Percentiles rank a stretch among this genome's conserved stretches.
Conservation (phyloP, 2,888 invertebrate species). For the Junonia oenone region DNA sequence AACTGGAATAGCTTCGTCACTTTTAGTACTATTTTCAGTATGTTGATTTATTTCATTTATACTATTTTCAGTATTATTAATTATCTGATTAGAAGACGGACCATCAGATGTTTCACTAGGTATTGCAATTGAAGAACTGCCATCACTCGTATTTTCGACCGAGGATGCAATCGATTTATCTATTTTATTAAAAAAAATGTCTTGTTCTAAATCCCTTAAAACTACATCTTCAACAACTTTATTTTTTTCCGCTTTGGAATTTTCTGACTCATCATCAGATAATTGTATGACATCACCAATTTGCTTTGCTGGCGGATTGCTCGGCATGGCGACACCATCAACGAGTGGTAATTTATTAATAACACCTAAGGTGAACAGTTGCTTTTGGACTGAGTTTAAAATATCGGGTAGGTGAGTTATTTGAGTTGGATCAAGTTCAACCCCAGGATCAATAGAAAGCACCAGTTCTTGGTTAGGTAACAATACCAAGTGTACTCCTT, state of each 20-base stretch:
- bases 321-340: background rate
- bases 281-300: background rate
- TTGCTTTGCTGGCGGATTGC: background rate
- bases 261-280: constrained; percentile 20
- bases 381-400: constrained; percentile 39
- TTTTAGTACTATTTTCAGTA: background rate
- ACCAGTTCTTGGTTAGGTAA: constrained; percentile 39
- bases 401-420: constrained; percentile 38
- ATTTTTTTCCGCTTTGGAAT: background rate
- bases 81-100: background rate
- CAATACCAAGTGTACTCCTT: constrained; percentile 41
- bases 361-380: constrained; percentile 28
- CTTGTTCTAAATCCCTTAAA: background rate
- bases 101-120: background rate
- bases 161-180: background rate
- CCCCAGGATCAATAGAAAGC: constrained; percentile 35
- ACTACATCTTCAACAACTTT: background rate
- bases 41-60: background rate
- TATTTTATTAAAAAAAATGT: background rate
- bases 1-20: background rate
- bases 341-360: background rate
- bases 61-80: background rate
- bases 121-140: background rate
- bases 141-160: background rate
- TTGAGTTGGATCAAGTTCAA: constrained; percentile 32